Evolutionary conservation across 35 echinoderm and acorn worm genomes (phyloP).

Genomic region (Ptychodera flava): DNA sequence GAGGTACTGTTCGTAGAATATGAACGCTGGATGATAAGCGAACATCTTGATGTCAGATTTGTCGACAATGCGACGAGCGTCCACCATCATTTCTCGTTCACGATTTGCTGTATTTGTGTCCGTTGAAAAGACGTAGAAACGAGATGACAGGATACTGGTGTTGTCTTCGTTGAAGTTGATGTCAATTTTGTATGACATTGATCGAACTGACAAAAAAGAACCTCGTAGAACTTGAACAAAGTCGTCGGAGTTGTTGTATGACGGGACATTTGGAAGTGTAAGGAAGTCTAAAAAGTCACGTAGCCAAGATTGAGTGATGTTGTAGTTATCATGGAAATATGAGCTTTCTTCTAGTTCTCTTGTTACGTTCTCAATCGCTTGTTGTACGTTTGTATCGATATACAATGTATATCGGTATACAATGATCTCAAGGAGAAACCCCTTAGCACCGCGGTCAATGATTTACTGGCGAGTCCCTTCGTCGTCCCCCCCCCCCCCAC

Average conservation of each 20-base stretch:
- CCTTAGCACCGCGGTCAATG: too few relatives aligned
- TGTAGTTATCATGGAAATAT: constrained; percentile 4
- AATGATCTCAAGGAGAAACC: too few relatives aligned
- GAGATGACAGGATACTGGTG: constrained; percentile 40
- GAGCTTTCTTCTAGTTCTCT: not conserved
- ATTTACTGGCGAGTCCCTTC: too few relatives aligned
- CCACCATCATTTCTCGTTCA: constrained; percentile 71
- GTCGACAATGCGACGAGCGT: constrained; percentile 39
- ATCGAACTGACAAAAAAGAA: constrained; percentile 38
- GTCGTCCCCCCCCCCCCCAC: too few relatives aligned
- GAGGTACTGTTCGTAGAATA: constrained; percentile 40
- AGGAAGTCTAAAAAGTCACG: constrained; percentile 23
- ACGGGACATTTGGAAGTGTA: not conserved
- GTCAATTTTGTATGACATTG: constrained; percentile 52
- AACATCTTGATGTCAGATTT: constrained; percentile 8
- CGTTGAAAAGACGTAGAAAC: constrained; percentile 43
- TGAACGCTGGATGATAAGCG: constrained; percentile 28
- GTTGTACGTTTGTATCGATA: constrained; percentile 47
- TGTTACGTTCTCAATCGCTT: constrained; percentile 32
- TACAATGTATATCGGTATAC: too few relatives aligned
- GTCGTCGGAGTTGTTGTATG: constrained; percentile 4
- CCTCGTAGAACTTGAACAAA: constrained; percentile 29
- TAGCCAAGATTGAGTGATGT: constrained; percentile 9
- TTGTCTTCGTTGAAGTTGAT: constrained; percentile 49
- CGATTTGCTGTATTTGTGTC: constrained; percentile 21